Evolutionary conservation across 1,140 invertebrate genomes (phyloP).

Genomic region (Drosophila pruinosa): DNA sequence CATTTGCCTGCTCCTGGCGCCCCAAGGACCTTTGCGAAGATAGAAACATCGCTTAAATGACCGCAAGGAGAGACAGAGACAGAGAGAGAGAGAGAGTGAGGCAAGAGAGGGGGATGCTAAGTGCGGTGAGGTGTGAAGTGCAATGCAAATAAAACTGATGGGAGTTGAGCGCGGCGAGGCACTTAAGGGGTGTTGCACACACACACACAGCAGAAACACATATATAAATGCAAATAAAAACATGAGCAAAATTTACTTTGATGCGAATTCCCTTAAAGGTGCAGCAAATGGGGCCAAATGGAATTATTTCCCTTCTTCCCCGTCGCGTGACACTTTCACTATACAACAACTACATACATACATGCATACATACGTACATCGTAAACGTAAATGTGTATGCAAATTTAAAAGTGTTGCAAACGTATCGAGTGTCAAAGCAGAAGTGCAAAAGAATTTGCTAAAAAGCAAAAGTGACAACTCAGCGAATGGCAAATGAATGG

Average conservation of each 20-base stretch:
- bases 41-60: slow-evolving; percentile 76
- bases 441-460: slow-evolving; percentile 20
- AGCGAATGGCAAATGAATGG: not conserved
- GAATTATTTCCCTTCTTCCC: slow-evolving; percentile 5
- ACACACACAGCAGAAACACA: slow-evolving; percentile 3
- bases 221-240: slow-evolving; percentile 19
- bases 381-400: slow-evolving; percentile 14
- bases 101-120: not conserved
- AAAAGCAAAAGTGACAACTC: slow-evolving; percentile 37
- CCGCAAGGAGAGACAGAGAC: slow-evolving; percentile 40
- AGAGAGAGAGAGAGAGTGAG: not conserved
- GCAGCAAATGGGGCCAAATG: slow-evolving; percentile 28
- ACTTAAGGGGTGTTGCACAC: slow-evolving; percentile 34
- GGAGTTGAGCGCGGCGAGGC: slow-evolving; percentile 5
- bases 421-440: slow-evolving; percentile 66
- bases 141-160: slow-evolving; percentile 60
- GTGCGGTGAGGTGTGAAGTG: slow-evolving; percentile 63
- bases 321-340: not conserved
- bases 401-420: slow-evolving; percentile 33
- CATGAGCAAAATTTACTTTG: slow-evolving; percentile 21
- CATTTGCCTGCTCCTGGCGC: slow-evolving; percentile 50
- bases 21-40: slow-evolving; percentile 23
- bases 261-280: slow-evolving; percentile 22
- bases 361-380: not conserved
- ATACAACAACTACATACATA: not conserved